Evolutionary conservation across 2,113 vertebrate species (phyloP), one percentile per base, ranked within the genome.

Genomic region (Potamarius usumacintae): DNA sequence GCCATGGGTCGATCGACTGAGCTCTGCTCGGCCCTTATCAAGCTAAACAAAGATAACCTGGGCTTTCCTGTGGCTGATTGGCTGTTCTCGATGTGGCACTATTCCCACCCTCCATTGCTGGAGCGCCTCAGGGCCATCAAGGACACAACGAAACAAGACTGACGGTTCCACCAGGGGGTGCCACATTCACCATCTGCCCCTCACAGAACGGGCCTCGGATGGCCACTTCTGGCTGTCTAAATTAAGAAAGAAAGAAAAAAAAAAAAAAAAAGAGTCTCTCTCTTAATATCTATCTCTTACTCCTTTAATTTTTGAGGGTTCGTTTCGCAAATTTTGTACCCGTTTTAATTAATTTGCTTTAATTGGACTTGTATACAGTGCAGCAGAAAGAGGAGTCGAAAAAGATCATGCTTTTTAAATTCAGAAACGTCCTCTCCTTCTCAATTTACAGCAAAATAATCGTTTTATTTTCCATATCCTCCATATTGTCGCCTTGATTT

Each of bases 71-170:
- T 99, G 86, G 98, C 98, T 79, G 98, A 99, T 93, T 98, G 98
- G 98, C 93, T 99, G 85, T 99, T 99, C 94, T 99, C 98, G 55
- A 98, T 97, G 96, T 99, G 98, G 98, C 98, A 99, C 94, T 99
- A 99, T 90, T 99, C 98, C 58, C 98, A 99, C 91, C 98, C 98
- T 67, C 98, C 98, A 0, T 97, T 99, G 65, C 94, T 99, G 91
- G 98, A 99, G 95, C 97, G 98, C 92, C 97, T 99, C 88, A 95
- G 97, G 92, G 98, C 97, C 18, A 93, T 99, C 87, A 97, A 97
- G 92, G 96, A 87, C 57, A 58, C 92, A 91, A 99, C 98, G 92
- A 99, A 99, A 90, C 96, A 97, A 91, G 97, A 99, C 94, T 99
- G 96, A 99, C 92, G 67, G 89, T 92, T 87, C 89, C 80, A 86